Evolutionary conservation across 2,888 invertebrate species (phyloP).

Genomic region (Drosophila lacicola): DNA sequence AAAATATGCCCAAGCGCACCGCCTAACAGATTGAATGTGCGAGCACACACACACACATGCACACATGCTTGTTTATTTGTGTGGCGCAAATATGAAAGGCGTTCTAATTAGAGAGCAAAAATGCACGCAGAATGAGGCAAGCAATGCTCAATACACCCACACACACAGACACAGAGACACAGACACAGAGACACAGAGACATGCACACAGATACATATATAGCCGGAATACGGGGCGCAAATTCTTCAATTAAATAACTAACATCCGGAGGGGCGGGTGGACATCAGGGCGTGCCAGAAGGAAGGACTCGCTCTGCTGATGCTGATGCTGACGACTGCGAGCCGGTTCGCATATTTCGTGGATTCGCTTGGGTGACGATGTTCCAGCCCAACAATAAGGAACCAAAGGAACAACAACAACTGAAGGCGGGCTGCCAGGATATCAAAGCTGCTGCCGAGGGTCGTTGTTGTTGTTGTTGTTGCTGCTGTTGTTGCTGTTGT

Average conservation of each 20-base stretch:
- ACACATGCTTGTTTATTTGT: slow-evolving; percentile 29
- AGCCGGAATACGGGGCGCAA: slow-evolving; percentile 63
- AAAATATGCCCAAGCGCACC: neutral
- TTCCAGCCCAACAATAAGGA: slow-evolving; percentile 45
- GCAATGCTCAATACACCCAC: slow-evolving; percentile 51
- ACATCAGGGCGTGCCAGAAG: neutral
- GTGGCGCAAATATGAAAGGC: slow-evolving; percentile 68
- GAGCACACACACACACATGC: neutral
- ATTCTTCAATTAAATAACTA: slow-evolving; percentile 82
- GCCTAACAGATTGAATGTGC: neutral
- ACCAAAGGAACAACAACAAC: slow-evolving; percentile 22
- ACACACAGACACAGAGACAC: neutral
- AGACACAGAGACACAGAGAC: neutral
- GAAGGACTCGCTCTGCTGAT: neutral
- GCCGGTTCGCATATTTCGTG: slow-evolving; percentile 16
- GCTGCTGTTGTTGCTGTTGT: slow-evolving; percentile 22
- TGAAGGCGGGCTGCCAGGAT: slow-evolving; percentile 33
- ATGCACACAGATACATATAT: neutral
- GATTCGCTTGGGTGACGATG: slow-evolving; percentile 42
- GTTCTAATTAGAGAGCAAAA: slow-evolving; percentile 80
- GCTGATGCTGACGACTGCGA: slow-evolving; percentile 17
- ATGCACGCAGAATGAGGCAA: slow-evolving; percentile 69
- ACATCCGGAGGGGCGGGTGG: slow-evolving; percentile 71
- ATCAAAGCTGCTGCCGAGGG: slow-evolving; percentile 46
- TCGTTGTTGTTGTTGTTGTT: slow-evolving; percentile 15